Percentiles rank a stretch among this genome's conserved stretches.
Conservation (phyloP, 1,140 invertebrate genomes). For the Neelides sp. region DNA sequence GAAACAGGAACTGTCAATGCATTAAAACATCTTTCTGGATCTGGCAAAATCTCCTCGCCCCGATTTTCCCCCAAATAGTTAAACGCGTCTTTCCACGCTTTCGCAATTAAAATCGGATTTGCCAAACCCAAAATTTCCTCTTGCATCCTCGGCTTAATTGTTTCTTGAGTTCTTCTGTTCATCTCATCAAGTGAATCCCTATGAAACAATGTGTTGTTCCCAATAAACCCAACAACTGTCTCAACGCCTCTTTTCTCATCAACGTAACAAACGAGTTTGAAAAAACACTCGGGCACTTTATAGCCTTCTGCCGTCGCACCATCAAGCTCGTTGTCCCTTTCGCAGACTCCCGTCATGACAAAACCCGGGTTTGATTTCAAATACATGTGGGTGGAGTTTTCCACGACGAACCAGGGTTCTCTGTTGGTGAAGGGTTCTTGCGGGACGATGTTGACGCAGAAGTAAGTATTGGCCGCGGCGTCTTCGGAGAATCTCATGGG, state of each 20-base stretch:
- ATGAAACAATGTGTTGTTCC: slow-evolving; percentile 2
- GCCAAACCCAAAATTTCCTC: no score
- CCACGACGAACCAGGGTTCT: background rate
- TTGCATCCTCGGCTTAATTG: no score
- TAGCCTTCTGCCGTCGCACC: background rate
- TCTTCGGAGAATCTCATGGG: slow-evolving; percentile 11
- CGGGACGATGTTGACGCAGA: slow-evolving; percentile 1
- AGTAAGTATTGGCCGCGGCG: slow-evolving; percentile 1
- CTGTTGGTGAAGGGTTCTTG: background rate
- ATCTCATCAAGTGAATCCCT: no score
- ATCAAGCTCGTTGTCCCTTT: background rate
- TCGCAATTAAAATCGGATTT: background rate
- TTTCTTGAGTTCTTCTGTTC: no score
- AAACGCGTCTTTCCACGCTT: slow-evolving; percentile 5
- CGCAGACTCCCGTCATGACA: slow-evolving; percentile 5
- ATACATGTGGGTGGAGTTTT: background rate
- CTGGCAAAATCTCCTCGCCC: background rate
- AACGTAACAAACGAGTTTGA: slow-evolving; percentile 7
- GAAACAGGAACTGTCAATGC: background rate
- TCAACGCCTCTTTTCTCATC: slow-evolving; percentile 1
- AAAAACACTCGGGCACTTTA: slow-evolving; percentile 3
- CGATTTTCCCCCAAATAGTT: background rate
- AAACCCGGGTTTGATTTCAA: background rate
- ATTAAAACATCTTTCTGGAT: background rate
- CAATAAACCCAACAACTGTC: slow-evolving; percentile 4